phyloP scores from a whole-genome alignment of 92 coral and sea anemone species.

The Bergia puertoricense region DNA sequence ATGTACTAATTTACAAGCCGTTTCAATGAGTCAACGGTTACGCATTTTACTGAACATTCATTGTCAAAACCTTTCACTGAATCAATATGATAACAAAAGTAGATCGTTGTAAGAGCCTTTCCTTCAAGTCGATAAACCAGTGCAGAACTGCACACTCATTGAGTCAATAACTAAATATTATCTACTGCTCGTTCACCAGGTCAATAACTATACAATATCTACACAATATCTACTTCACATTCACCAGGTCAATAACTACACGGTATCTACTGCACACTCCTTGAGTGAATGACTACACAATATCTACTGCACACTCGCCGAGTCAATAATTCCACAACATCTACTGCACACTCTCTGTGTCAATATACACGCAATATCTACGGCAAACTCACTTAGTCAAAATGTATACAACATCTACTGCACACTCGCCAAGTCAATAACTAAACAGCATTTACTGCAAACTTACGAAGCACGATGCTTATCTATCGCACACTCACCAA shows the following conservation, averaged over 20 bases:
- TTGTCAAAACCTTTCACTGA: too few relatives aligned
- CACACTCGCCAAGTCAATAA: conserved; percentile 19
- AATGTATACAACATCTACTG: neutral
- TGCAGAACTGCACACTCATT: conserved; percentile 4
- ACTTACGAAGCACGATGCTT: too few relatives aligned
- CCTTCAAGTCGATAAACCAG: too few relatives aligned
- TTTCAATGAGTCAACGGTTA: too few relatives aligned
- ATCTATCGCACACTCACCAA: neutral
- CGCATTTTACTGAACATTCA: too few relatives aligned
- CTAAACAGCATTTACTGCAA: neutral
- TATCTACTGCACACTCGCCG: conserved; percentile 2
- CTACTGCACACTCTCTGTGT: conserved; percentile 1
- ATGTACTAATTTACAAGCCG: too few relatives aligned
- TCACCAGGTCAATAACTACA: conserved; percentile 2
- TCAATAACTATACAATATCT: too few relatives aligned
- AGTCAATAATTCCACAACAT: conserved; percentile 13
- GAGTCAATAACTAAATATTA: conserved; percentile 21
- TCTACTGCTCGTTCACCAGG: conserved; percentile 5
- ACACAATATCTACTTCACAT: neutral
- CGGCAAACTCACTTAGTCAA: too few relatives aligned
- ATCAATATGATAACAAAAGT: too few relatives aligned
- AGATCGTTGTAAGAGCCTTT: too few relatives aligned
- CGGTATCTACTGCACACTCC: neutral
- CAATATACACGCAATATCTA: neutral
- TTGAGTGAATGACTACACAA: conserved; percentile 4